Evolutionary conservation across 2,113 vertebrate species (phyloP).

Genomic region (Passer domesticus): DNA sequence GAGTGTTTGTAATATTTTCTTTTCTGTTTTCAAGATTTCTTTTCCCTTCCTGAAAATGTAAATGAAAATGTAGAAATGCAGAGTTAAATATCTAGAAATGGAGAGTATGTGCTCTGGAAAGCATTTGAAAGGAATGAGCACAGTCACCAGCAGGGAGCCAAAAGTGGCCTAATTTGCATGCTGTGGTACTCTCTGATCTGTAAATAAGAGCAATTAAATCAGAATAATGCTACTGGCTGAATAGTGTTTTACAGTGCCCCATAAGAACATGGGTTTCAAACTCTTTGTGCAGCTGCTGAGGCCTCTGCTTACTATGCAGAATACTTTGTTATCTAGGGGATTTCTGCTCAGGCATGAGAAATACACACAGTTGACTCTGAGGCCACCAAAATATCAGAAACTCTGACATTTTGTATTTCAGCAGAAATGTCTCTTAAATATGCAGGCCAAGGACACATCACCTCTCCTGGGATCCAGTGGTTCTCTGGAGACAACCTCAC

Average conservation of each 20-base stretch:
- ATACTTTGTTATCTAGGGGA: rapidly evolving
- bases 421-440: neutral
- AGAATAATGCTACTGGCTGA: neutral
- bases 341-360: neutral
- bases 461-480: neutral
- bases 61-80: neutral
- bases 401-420: neutral
- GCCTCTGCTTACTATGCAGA: neutral
- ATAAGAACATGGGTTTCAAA: neutral
- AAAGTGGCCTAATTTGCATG: neutral
- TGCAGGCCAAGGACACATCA: neutral
- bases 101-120: neutral
- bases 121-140: neutral
- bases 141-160: neutral
- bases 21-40: neutral
- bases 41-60: neutral
- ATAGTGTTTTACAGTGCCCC: neutral
- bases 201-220: constrained; percentile 14
- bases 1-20: neutral
- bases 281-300: neutral
- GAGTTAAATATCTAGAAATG: neutral
- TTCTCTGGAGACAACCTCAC: neutral
- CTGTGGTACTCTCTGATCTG: neutral
- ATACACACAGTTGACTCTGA: neutral
- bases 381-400: neutral